Evolutionary conservation across 64 coral and sea anemone genomes (phyloP).

Genomic region (Exaiptasia diaphana): DNA sequence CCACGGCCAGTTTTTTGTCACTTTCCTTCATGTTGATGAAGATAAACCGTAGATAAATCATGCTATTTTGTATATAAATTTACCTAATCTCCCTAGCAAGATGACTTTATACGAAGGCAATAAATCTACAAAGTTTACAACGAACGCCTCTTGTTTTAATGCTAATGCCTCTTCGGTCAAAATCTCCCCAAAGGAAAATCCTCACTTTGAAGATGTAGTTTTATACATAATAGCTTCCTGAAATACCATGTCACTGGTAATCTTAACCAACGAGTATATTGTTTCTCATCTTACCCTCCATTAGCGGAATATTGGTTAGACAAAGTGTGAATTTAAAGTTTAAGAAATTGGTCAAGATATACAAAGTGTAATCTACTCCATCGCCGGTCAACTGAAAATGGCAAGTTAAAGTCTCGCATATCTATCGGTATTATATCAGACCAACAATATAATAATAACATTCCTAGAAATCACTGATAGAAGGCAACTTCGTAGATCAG

Average conservation of each 20-base stretch:
- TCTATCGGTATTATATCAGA: slow-evolving; percentile 13
- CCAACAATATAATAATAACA: slow-evolving; percentile 22
- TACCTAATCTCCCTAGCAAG: no score
- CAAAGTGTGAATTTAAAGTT: not conserved
- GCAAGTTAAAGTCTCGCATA: slow-evolving; percentile 9
- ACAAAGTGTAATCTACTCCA: not conserved
- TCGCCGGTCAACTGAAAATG: slow-evolving; percentile 7
- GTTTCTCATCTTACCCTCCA: not conserved
- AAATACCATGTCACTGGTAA: no score
- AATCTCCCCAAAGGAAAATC: no score
- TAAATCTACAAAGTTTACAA: no score
- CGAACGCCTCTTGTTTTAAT: no score
- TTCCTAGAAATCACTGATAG: slow-evolving; percentile 3
- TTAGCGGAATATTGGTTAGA: not conserved
- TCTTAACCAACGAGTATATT: no score
- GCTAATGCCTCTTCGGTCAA: no score
- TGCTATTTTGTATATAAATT: not conserved
- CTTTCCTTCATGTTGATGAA: not conserved
- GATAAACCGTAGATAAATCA: not conserved
- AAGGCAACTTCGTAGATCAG: not conserved
- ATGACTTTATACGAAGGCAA: no score
- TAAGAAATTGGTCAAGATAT: slow-evolving; percentile 1
- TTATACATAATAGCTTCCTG: no score
- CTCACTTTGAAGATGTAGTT: no score
- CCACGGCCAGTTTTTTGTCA: not conserved